These are phyloP conservation scores for Lophotis ruficrista DNA, from an alignment of 2,113 vertebrate genomes.

Conservation along the genomic window DNA sequence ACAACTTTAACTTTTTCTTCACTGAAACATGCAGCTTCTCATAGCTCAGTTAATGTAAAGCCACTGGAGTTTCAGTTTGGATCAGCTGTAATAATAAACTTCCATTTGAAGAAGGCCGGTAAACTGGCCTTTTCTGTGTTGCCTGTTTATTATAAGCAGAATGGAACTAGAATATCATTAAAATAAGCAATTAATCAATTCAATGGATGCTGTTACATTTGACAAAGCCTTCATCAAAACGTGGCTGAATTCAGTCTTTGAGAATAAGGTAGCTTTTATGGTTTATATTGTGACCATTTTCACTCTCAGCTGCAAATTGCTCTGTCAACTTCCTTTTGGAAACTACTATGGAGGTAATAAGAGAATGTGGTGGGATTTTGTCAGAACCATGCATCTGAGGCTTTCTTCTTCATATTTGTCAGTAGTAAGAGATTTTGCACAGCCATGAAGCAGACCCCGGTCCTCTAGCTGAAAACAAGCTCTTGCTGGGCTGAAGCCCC, in stretches of 20 bases:
- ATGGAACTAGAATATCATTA: neutral
- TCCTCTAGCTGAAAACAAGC: neutral
- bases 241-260: neutral
- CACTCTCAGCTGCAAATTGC: neutral
- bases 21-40: neutral
- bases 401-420: neutral
- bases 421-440: neutral
- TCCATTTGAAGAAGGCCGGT: neutral
- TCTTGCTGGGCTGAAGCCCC: neutral
- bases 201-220: neutral
- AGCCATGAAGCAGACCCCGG: neutral
- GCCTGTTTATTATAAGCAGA: neutral
- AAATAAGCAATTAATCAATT: neutral
- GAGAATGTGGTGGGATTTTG: neutral
- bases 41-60: neutral
- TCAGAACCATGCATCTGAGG: neutral
- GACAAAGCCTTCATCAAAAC: neutral
- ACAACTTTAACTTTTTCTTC: neutral
- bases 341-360: neutral
- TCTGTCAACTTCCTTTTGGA: neutral
- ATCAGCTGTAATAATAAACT: neutral
- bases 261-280: neutral
- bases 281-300: neutral
- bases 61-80: neutral
- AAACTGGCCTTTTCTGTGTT: neutral